Percentiles rank a stretch among this genome's conserved stretches.
phyloP scores from a whole-genome alignment of 2,113 vertebrate species.

The Chitala chitala region DNA sequence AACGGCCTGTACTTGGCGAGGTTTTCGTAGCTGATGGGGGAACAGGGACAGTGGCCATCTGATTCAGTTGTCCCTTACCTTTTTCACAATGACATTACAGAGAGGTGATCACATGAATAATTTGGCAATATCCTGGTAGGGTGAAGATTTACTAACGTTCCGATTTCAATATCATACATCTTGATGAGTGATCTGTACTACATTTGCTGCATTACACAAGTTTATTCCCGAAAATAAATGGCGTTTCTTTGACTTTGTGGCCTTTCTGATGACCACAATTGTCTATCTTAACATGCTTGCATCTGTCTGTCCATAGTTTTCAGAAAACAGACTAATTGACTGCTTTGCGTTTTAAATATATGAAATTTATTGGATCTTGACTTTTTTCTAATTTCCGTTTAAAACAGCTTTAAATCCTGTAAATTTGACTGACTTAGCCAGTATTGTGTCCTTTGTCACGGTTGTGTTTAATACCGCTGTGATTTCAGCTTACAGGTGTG shows the following conservation, averaged over 20 bases:
- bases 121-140: conserved; percentile 14
- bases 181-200: conserved; percentile 8
- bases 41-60: background rate
- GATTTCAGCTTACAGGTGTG: background rate
- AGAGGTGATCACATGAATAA: conserved; percentile 8
- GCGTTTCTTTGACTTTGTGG: background rate
- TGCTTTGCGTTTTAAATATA: too few relatives aligned
- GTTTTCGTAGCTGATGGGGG: background rate
- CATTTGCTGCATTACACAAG: background rate
- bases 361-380: too few relatives aligned
- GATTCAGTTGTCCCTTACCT: conserved; percentile 20
- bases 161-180: conserved; percentile 3
- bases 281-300: background rate
- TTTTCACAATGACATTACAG: conserved; percentile 1
- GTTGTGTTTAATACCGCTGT: background rate
- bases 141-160: conserved; percentile 14
- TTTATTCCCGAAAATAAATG: conserved; percentile 8
- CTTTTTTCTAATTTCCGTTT: background rate
- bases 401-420: background rate
- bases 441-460: background rate
- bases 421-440: background rate
- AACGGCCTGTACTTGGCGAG: background rate
- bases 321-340: background rate
- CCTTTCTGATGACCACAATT: background rate
- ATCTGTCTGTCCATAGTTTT: background rate